A percentile compares a stretch with the other conserved stretches of the same genome.
Conservation (phyloP, 2,797 vertebrate genomes). For the Karalla daura region DNA sequence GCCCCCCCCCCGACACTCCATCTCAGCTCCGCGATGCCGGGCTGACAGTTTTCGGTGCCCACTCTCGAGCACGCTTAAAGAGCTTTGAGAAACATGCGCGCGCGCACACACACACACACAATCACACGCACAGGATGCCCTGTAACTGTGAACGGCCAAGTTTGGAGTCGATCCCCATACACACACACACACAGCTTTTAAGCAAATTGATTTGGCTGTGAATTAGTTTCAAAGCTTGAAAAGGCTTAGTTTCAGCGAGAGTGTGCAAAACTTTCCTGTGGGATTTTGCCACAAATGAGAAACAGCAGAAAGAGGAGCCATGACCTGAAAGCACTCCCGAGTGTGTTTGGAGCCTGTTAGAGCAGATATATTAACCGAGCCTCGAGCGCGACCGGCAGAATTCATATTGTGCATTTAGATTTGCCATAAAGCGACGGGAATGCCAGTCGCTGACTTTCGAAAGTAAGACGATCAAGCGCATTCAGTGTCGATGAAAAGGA, state of each 20-base stretch:
- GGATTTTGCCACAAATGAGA: neutral
- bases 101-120: neutral
- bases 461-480: neutral
- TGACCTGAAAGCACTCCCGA: neutral
- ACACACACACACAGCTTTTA: constrained; percentile 8
- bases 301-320: neutral
- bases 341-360: neutral
- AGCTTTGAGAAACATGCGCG: constrained; percentile 18
- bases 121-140: constrained; percentile 4
- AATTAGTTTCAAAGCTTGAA: constrained; percentile 19
- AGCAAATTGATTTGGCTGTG: constrained; percentile 27
- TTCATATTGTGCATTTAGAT: neutral
- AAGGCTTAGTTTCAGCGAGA: constrained; percentile 1
- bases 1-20: neutral
- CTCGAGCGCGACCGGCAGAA: neutral
- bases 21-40: neutral
- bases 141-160: constrained; percentile 44
- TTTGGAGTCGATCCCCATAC: neutral
- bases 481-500: neutral
- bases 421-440: neutral
- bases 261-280: constrained; percentile 7
- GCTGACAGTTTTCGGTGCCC: constrained; percentile 31
- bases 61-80: constrained; percentile 27
- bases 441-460: neutral
- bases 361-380: neutral